Evolutionary conservation across 2,888 invertebrate genomes (phyloP), one percentile per base, ranked within the genome.

Genomic region (Andrena hattorfiana): DNA sequence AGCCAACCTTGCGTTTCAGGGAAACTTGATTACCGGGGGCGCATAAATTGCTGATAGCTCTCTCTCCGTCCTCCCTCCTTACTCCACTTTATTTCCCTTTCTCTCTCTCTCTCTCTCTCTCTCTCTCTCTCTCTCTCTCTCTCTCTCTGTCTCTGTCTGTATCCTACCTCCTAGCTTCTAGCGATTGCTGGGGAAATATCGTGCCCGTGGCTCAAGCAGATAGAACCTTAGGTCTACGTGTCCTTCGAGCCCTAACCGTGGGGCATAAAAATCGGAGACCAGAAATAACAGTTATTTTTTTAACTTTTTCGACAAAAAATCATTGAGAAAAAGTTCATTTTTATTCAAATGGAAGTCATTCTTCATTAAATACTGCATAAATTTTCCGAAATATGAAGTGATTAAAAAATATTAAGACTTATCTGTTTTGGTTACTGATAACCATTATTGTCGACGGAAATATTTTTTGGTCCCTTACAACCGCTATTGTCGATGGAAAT

Each of bases 1-100:
- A 84, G 68, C 70, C 56, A 77, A 66, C 62, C 62, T 81, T 73
- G 76, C 72, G 68, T 87, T 83, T 62, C 69, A 62, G 67, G 78
- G 49, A 88, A 88, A 86, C 70, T 76, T 71, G 51, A 76, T 83
- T 88, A 88, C 77, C 68, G 76, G 69, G 71, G 80, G 71, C 81
- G 80, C 77, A 73, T 77, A 87, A 84, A 86, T 86, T 83, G 76
- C 68, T 81, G 71, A 79, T 79, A 71, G 67, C 56, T 68, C 48
- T 23, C n/a, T 81, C 79, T 49, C 32, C 59, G 16, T 32, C 60
- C n/a, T 60, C n/a, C 60, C 51, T 67, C 56, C 59, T 42, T 49
- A 80, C 59, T 60, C 42, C 60, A 32, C 42, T 62, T 60, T 67
- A 60, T 66, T 67, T 20, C 35, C 5, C 28, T 16, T 10, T 48